phyloP scores from a whole-genome alignment of 2,888 invertebrate genomes.

The Teinopalpus imperialis region DNA sequence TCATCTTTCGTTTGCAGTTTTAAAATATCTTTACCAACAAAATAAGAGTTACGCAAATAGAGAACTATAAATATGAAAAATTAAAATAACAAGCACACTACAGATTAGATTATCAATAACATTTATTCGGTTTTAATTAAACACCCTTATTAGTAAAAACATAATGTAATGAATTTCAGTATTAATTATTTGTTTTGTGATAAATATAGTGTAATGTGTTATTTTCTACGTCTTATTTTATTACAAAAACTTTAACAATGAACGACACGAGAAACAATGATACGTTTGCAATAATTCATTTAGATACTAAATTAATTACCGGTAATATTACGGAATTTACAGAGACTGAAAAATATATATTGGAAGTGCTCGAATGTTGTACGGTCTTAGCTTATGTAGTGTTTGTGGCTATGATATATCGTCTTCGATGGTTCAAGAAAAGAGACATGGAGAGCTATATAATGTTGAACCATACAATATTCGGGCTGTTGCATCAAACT shows the following conservation, averaged over 20 bases:
- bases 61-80: background rate
- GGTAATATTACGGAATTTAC: background rate
- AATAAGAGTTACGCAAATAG: background rate
- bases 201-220: background rate
- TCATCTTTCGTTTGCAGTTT: too few relatives aligned
- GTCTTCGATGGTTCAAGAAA: background rate
- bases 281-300: background rate
- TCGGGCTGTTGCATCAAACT: constrained; percentile 5
- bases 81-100: background rate
- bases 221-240: too few relatives aligned
- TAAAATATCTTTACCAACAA: background rate
- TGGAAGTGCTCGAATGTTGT: background rate
- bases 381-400: background rate
- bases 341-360: background rate
- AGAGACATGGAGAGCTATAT: constrained; percentile 1
- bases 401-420: background rate
- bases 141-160: background rate
- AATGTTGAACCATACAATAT: background rate
- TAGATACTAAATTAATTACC: background rate
- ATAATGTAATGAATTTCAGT: background rate
- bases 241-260: constrained; percentile 11
- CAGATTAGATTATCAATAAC: background rate
- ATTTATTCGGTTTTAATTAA: background rate
- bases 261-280: background rate
- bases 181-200: background rate